Evolutionary conservation across 2,888 invertebrate genomes (phyloP).

Genomic region (Phlogophora meticulosa): DNA sequence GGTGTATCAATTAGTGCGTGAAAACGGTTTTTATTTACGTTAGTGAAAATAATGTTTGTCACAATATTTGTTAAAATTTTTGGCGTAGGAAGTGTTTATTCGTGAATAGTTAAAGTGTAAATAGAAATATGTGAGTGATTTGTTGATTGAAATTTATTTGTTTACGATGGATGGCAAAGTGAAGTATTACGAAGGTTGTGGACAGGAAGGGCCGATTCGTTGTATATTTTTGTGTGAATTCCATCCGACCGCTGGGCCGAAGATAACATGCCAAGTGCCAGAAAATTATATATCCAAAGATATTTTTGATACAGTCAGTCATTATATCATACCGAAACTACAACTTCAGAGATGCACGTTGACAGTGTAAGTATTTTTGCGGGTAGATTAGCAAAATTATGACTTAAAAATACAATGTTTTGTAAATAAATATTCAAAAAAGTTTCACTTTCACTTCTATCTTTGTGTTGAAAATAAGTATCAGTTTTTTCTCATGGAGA

Average conservation of each 20-base stretch:
- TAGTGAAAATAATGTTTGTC: slow-evolving; percentile 66
- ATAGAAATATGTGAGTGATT: slow-evolving; percentile 66
- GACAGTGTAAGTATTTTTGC: slow-evolving; percentile 92
- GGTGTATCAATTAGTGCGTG: slow-evolving; percentile 43
- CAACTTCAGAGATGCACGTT: slow-evolving; percentile 95
- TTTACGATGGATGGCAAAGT: slow-evolving; percentile 86
- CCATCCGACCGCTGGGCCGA: slow-evolving; percentile 94
- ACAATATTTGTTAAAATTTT: slow-evolving; percentile 54
- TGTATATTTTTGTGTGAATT: slow-evolving; percentile 95
- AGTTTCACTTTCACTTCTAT: slow-evolving; percentile 2
- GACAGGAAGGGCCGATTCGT: slow-evolving; percentile 93
- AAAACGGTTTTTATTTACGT: slow-evolving; percentile 71
- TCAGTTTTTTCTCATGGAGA: neutral
- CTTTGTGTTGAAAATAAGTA: neutral
- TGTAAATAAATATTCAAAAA: neutral
- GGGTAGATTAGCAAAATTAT: slow-evolving; percentile 38
- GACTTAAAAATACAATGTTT: slow-evolving; percentile 38
- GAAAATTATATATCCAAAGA: slow-evolving; percentile 95
- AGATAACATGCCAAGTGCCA: slow-evolving; percentile 95
- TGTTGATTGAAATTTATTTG: slow-evolving; percentile 65
- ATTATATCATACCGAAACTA: slow-evolving; percentile 96
- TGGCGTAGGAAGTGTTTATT: slow-evolving; percentile 35
- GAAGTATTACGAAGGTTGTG: slow-evolving; percentile 91
- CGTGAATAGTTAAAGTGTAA: slow-evolving; percentile 44
- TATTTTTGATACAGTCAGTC: slow-evolving; percentile 95